Evolutionary conservation across 2,888 invertebrate genomes (phyloP).

Genomic region (Sepioteuthis lessoniana): DNA sequence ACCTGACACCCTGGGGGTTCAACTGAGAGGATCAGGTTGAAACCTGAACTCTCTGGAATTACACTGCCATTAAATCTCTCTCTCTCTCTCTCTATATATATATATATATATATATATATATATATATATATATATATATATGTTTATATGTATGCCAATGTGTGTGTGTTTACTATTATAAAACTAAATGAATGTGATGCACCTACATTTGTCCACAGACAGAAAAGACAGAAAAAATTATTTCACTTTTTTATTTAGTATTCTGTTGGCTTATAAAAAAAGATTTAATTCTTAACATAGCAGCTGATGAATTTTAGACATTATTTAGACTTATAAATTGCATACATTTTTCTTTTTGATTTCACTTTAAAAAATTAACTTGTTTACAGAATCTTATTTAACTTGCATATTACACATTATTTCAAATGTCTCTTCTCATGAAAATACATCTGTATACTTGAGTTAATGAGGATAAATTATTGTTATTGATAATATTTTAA

Average conservation of each 20-base stretch:
- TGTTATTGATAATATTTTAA: no score
- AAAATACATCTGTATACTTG: no score
- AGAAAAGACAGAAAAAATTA: neutral
- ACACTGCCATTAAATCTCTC: neutral
- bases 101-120: neutral
- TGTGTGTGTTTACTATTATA: neutral
- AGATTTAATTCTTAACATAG: neutral
- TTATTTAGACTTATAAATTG: neutral
- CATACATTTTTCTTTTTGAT: no score
- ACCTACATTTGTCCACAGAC: neutral
- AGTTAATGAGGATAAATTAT: no score
- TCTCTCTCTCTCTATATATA: neutral
- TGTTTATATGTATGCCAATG: neutral
- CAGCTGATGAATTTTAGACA: neutral
- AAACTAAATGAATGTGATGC: neutral
- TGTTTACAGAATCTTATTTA: no score
- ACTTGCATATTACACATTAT: no score
- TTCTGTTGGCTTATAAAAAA: neutral
- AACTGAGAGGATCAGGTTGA: neutral
- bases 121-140: neutral
- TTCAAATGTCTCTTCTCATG: no score
- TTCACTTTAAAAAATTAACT: no score
- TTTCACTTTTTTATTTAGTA: neutral
- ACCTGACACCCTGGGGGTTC: neutral
- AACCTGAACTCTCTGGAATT: slow-evolving; percentile 25